These are phyloP conservation scores for Drosophila rhopaloa DNA, from an alignment of 1,140 invertebrate genomes.

Conservation along the genomic window DNA sequence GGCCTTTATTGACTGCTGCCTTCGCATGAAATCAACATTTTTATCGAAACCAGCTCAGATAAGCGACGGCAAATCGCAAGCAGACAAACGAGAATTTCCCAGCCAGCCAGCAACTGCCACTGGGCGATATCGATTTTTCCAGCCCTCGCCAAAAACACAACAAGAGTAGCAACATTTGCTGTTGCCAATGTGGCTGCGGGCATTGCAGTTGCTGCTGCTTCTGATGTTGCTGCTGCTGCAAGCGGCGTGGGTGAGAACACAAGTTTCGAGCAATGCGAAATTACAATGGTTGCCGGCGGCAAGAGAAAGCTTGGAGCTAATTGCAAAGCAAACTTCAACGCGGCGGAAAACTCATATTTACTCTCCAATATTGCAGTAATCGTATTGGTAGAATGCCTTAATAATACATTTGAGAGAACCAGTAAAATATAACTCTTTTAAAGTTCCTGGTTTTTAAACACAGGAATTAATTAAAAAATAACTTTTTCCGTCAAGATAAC, in stretches of 20 bases:
- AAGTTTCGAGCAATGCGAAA: constrained; percentile 31
- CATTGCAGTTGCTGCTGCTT: background rate
- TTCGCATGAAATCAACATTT: constrained; percentile 56
- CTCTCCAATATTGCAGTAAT: background rate
- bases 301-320: constrained; percentile 38
- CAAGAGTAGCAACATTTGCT: constrained; percentile 56
- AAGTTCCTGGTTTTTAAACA: too few species aligned
- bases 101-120: constrained; percentile 22
- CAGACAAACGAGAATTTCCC: constrained; percentile 41
- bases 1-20: constrained; percentile 39
- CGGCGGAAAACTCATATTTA: background rate
- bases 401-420: too few species aligned
- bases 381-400: too few species aligned
- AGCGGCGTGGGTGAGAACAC: constrained; percentile 38
- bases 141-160: constrained; percentile 47
- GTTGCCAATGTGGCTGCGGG: constrained; percentile 3
- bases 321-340: constrained; percentile 7
- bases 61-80: constrained; percentile 42
- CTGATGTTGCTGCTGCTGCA: constrained; percentile 16
- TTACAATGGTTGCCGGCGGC: constrained; percentile 24
- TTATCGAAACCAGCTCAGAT: constrained; percentile 53
- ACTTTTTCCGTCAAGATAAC: too few species aligned
- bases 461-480: too few species aligned
- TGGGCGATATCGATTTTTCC: constrained; percentile 68
- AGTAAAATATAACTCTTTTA: too few species aligned